Conservation (phyloP, 2,113 vertebrate genomes). For the Polyodon spathula region DNA sequence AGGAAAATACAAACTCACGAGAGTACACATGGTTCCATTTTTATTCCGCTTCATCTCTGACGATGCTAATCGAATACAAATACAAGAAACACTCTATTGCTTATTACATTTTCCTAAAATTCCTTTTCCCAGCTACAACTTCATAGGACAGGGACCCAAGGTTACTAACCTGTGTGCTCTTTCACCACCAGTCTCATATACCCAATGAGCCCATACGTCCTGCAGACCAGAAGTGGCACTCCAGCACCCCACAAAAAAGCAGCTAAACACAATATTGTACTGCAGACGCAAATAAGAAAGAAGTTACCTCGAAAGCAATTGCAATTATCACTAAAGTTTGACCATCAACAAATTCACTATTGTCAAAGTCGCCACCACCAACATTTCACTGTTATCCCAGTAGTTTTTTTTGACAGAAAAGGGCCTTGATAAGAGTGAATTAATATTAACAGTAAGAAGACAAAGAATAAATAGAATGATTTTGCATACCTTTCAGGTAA, state of each 20-base stretch:
- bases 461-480: background rate
- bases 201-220: constrained; percentile 83
- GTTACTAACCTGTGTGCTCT: constrained; percentile 78
- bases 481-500: constrained; percentile 74
- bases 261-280: constrained; percentile 72
- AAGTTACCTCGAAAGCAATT: constrained; percentile 6
- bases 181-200: constrained; percentile 87
- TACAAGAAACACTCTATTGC: too few species aligned
- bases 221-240: constrained; percentile 82
- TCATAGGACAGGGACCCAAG: background rate
- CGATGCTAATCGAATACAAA: too few species aligned
- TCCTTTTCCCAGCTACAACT: too few species aligned
- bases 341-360: too few species aligned
- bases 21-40: too few species aligned
- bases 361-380: too few species aligned
- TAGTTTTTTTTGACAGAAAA: too few species aligned
- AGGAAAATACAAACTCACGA: too few species aligned
- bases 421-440: background rate
- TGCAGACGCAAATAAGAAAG: constrained; percentile 36
- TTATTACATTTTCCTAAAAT: too few species aligned
- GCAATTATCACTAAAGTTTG: too few species aligned
- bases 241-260: constrained; percentile 74
- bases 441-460: background rate
- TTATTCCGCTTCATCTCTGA: too few species aligned
- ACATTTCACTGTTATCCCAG: too few species aligned